phyloP scores from a whole-genome alignment of 2,888 invertebrate species.

The Philaethria dido region DNA sequence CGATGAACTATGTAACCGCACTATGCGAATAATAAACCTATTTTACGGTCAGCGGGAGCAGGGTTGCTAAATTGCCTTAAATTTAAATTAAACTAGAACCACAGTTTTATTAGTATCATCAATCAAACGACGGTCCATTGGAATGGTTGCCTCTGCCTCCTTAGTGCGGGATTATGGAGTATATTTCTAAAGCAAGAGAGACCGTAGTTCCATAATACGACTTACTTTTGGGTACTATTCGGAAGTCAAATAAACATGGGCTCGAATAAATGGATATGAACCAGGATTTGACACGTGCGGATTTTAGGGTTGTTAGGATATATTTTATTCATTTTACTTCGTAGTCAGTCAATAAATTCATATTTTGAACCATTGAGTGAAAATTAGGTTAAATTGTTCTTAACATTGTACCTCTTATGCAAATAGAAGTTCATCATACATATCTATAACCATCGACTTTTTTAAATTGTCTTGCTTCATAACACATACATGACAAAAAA shows the following conservation, averaged over 20 bases:
- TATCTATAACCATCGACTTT: no score
- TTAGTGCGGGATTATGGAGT: slow-evolving; percentile 57
- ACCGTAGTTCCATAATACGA: slow-evolving; percentile 54
- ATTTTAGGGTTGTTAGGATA: slow-evolving; percentile 46
- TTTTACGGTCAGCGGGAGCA: slow-evolving; percentile 76
- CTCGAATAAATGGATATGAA: slow-evolving; percentile 80
- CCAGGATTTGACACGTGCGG: slow-evolving; percentile 73
- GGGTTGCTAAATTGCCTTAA: slow-evolving; percentile 79
- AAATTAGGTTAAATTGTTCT: neutral
- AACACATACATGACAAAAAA: no score
- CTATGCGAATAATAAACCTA: slow-evolving; percentile 68
- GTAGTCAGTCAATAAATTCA: neutral
- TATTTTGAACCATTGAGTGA: neutral
- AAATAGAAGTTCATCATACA: no score
- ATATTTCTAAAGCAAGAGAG: slow-evolving; percentile 54
- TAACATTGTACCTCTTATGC: neutral
- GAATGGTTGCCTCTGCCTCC: slow-evolving; percentile 56
- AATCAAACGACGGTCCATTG: slow-evolving; percentile 77
- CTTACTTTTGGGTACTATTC: slow-evolving; percentile 61
- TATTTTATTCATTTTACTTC: slow-evolving; percentile 4
- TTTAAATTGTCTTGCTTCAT: no score
- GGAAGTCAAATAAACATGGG: slow-evolving; percentile 79
- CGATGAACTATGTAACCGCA: slow-evolving; percentile 65
- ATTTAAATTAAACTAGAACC: slow-evolving; percentile 84
- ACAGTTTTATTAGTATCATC: slow-evolving; percentile 82